Conservation (phyloP, 2,113 vertebrate genomes). For the Engraulis encrasicolus region DNA sequence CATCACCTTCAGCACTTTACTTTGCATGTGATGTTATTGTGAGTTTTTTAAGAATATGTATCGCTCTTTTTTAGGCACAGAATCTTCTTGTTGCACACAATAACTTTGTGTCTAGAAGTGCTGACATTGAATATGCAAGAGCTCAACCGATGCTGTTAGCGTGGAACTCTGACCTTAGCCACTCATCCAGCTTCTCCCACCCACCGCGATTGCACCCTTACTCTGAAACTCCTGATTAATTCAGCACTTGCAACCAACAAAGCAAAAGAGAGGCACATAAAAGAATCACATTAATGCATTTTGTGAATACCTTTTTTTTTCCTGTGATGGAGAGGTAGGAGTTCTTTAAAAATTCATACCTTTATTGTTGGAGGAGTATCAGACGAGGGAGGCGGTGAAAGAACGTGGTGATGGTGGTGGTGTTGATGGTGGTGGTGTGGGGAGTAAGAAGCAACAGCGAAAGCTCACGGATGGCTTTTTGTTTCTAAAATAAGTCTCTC, state of each 20-base stretch:
- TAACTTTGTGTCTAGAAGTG: neutral
- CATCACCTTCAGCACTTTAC: neutral
- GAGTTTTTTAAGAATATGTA: neutral
- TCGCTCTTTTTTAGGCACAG: neutral
- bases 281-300: slow-evolving; percentile 25
- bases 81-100: neutral
- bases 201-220: neutral
- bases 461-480: slow-evolving; percentile 38
- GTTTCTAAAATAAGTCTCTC: slow-evolving; percentile 38
- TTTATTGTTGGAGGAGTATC: slow-evolving; percentile 34
- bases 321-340: neutral
- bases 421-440: neutral
- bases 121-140: neutral
- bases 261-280: neutral
- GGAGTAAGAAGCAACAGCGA: neutral
- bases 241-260: slow-evolving; percentile 25
- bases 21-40: neutral
- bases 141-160: neutral
- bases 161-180: neutral
- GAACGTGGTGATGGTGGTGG: too few relatives aligned
- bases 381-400: neutral
- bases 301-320: slow-evolving; percentile 20
- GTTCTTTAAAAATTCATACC: slow-evolving; percentile 44
- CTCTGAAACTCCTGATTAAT: slow-evolving; percentile 30
- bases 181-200: neutral